Evolutionary conservation across 2,797 vertebrate genomes (phyloP).

Genomic region (Rhynchotus rufescens): DNA sequence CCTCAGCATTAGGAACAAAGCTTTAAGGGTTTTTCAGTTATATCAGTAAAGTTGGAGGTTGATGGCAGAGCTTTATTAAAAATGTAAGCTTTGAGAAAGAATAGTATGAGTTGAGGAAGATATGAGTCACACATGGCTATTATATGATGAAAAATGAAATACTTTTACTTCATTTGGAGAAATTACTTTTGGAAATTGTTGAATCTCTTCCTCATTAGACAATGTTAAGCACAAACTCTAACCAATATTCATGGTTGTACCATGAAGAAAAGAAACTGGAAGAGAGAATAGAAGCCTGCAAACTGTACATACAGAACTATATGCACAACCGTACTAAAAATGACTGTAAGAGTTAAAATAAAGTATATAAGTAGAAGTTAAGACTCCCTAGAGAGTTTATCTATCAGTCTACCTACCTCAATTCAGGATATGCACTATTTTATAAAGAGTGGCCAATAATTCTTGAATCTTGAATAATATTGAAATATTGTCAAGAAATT

Average conservation of each 20-base stretch:
- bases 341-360: neutral
- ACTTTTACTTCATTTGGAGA: neutral
- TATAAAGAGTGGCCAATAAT: neutral
- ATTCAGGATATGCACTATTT: neutral
- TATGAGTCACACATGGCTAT: neutral
- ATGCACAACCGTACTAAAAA: neutral
- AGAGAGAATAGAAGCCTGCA: neutral
- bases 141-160: neutral
- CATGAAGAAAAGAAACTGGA: neutral
- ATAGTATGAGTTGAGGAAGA: neutral
- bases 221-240: neutral
- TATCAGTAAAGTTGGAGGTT: neutral
- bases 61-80: neutral
- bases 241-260: neutral
- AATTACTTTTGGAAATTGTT: neutral
- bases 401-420: neutral
- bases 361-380: neutral
- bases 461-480: neutral
- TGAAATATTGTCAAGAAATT: neutral
- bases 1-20: neutral
- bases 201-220: neutral
- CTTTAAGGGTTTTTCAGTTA: conserved; percentile 14
- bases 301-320: neutral
- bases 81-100: neutral
- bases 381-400: neutral